These are phyloP conservation scores for Triplophysa siluroides DNA, from an alignment of 2,113 vertebrate genomes.

Conservation along the genomic window DNA sequence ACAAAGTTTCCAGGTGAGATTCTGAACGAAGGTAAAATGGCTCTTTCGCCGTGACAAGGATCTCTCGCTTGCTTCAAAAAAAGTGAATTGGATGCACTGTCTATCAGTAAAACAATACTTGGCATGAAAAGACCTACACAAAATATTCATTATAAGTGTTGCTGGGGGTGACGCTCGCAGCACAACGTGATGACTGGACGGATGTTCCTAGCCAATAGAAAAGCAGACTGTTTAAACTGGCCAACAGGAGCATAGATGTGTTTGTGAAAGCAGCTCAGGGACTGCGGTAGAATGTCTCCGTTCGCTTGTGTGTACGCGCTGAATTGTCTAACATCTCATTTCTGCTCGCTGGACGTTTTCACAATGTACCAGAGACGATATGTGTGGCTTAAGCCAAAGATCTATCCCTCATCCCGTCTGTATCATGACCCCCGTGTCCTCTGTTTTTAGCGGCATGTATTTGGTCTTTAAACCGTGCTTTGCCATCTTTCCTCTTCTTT, in stretches of 20 bases:
- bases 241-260: slow-evolving; percentile 46
- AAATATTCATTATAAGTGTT: not conserved
- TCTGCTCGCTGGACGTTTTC: slow-evolving; percentile 52
- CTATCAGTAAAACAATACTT: no score
- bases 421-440: slow-evolving; percentile 52
- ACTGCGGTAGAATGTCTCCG: slow-evolving; percentile 51
- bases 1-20: not conserved
- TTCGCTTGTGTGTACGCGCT: slow-evolving; percentile 1
- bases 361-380: slow-evolving; percentile 57
- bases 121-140: not conserved
- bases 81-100: no score
- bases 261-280: slow-evolving; percentile 70
- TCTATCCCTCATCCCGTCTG: slow-evolving; percentile 55
- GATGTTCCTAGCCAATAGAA: slow-evolving; percentile 30
- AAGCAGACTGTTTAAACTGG: slow-evolving; percentile 28
- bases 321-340: slow-evolving; percentile 45
- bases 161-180: not conserved
- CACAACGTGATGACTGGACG: slow-evolving; percentile 19
- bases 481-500: slow-evolving; percentile 60
- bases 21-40: not conserved
- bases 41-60: no score
- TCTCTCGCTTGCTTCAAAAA: no score
- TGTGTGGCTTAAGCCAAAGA: slow-evolving; percentile 78
- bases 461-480: slow-evolving; percentile 63
- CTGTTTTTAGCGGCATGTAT: slow-evolving; percentile 65